phyloP scores from a whole-genome alignment of 2,888 invertebrate species.

The Lasioglossum marginatum region DNA sequence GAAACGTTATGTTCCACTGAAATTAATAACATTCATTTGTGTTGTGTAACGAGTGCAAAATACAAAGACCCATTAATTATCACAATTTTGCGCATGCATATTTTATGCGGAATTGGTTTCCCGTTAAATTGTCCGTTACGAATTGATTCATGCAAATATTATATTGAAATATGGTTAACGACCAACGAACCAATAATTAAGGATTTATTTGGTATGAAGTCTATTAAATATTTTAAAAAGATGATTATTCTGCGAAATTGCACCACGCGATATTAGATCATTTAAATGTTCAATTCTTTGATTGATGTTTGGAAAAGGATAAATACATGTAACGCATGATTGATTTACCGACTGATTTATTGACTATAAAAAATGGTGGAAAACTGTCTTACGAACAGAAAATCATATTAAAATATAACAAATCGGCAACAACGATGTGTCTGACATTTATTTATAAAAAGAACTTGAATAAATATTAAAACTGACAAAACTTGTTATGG shows the following conservation, averaged over 20 bases:
- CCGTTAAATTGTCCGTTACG: neutral
- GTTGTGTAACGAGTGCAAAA: neutral
- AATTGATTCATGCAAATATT: slow-evolving; percentile 3
- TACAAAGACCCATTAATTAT: neutral
- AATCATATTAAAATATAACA: neutral
- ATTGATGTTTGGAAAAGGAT: too few species aligned
- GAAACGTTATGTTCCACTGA: neutral
- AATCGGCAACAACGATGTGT: neutral
- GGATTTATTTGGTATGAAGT: neutral
- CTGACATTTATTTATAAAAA: neutral
- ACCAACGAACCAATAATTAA: neutral
- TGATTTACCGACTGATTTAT: too few species aligned
- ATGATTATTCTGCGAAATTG: neutral
- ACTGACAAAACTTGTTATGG: neutral
- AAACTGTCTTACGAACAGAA: neutral
- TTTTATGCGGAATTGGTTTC: neutral
- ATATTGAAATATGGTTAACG: slow-evolving; percentile 9
- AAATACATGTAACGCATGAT: too few species aligned
- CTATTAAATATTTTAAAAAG: neutral
- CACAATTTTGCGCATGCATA: neutral
- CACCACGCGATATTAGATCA: neutral
- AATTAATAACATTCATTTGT: neutral
- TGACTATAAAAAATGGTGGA: too few species aligned
- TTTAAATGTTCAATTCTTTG: neutral
- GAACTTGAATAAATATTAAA: neutral